phyloP scores from a whole-genome alignment of 2,113 vertebrate genomes.

The Corythoichthys intestinalis region DNA sequence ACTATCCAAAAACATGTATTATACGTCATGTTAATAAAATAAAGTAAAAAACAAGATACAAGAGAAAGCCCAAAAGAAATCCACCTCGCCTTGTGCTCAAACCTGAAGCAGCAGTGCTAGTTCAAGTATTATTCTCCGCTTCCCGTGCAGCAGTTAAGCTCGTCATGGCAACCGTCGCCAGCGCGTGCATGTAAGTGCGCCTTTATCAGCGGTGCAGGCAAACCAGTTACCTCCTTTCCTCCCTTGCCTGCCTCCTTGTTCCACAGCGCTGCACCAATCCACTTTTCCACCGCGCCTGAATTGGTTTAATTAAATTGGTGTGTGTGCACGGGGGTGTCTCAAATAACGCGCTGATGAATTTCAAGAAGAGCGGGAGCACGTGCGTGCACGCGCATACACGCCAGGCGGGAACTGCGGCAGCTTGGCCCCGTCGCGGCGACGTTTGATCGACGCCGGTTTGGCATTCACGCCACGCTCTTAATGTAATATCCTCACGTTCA shows the following conservation, averaged over 20 bases:
- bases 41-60: no score
- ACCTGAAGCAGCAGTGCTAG: neutral
- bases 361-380: slow-evolving; percentile 52
- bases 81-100: neutral
- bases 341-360: slow-evolving; percentile 59
- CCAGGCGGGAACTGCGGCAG: slow-evolving; percentile 6
- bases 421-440: slow-evolving; percentile 42
- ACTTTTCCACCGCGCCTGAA: slow-evolving; percentile 50
- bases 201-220: slow-evolving; percentile 40
- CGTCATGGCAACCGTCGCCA: slow-evolving; percentile 4
- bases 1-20: no score
- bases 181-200: neutral
- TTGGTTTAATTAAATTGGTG: slow-evolving; percentile 70
- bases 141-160: neutral
- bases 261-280: slow-evolving; percentile 51
- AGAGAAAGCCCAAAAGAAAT: neutral
- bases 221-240: slow-evolving; percentile 23
- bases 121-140: neutral
- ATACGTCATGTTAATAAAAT: no score
- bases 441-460: slow-evolving; percentile 62
- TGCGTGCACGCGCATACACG: slow-evolving; percentile 32
- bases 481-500: slow-evolving; percentile 48
- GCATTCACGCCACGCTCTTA: slow-evolving; percentile 47
- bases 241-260: slow-evolving; percentile 46
- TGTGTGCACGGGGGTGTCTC: slow-evolving; percentile 37